phyloP scores from a whole-genome alignment of 1,140 invertebrate genomes.

The Drosophila prosaltans region DNA sequence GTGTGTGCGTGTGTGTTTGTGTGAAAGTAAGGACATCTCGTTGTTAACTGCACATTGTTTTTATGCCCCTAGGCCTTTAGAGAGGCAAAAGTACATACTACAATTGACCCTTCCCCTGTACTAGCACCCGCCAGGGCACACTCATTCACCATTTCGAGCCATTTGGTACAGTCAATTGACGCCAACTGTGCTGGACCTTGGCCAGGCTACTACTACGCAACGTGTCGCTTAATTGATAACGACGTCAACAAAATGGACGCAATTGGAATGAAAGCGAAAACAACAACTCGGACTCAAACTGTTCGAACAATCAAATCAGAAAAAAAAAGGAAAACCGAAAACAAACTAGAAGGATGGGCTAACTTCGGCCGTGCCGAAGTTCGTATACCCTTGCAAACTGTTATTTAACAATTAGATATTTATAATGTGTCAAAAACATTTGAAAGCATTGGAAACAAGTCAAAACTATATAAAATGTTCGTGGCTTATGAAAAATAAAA shows the following conservation, averaged over 20 bases:
- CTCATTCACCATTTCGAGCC: slow-evolving; percentile 42
- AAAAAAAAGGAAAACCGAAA: slow-evolving; percentile 25
- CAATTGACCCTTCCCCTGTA: slow-evolving; percentile 47
- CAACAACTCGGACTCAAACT: slow-evolving; percentile 19
- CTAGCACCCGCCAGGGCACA: not conserved
- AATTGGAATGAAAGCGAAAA: slow-evolving; percentile 54
- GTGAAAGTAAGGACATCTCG: slow-evolving; percentile 29
- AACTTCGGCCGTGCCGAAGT: too few relatives aligned
- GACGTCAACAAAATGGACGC: slow-evolving; percentile 73
- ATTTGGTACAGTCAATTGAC: slow-evolving; percentile 66
- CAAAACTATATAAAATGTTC: too few relatives aligned
- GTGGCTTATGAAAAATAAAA: too few relatives aligned
- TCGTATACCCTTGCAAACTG: too few relatives aligned
- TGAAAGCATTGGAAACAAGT: too few relatives aligned
- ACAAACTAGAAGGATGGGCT: too few relatives aligned
- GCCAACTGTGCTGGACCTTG: slow-evolving; percentile 54
- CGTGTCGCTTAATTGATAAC: slow-evolving; percentile 78
- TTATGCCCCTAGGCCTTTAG: slow-evolving; percentile 37
- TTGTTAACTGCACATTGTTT: slow-evolving; percentile 61
- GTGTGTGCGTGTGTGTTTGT: not conserved
- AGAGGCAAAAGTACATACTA: slow-evolving; percentile 19
- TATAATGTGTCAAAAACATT: too few relatives aligned
- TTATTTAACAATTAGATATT: too few relatives aligned
- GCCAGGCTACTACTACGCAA: slow-evolving; percentile 60
- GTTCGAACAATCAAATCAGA: slow-evolving; percentile 27